phyloP scores from a whole-genome alignment of 2,113 vertebrate genomes.

The Dunckerocampus dactyliophorus region DNA sequence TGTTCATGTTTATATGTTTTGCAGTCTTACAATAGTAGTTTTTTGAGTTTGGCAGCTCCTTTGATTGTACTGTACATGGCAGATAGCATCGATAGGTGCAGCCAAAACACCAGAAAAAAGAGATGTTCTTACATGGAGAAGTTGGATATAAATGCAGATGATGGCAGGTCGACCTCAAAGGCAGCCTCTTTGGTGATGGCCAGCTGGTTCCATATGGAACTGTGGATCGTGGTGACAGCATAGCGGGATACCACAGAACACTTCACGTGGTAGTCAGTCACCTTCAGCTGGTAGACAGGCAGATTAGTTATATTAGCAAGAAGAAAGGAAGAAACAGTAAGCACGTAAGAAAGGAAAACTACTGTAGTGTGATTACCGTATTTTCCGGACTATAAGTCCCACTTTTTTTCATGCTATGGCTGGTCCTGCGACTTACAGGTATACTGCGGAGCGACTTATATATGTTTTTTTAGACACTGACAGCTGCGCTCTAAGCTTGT shows the following conservation, averaged over 20 bases:
- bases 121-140: constrained; percentile 78
- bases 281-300: constrained; percentile 65
- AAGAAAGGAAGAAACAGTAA: neutral
- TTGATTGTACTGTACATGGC: neutral
- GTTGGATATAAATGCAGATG: constrained; percentile 83
- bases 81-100: neutral
- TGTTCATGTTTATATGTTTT: neutral
- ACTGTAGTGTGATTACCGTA: too few species aligned
- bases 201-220: constrained; percentile 76
- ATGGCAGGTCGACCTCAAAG: constrained; percentile 80
- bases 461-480: too few species aligned
- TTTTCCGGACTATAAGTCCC: too few species aligned
- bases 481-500: too few species aligned
- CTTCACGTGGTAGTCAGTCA: constrained; percentile 76
- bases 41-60: neutral
- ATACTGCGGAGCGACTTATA: too few species aligned
- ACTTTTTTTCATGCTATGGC: too few species aligned
- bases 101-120: neutral
- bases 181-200: constrained; percentile 73
- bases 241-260: constrained; percentile 77
- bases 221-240: constrained; percentile 73
- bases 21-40: neutral
- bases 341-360: neutral
- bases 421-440: too few species aligned
- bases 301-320: neutral